Percentiles rank a stretch among this genome's conserved stretches.
Conservation (phyloP, 1,140 invertebrate genomes). For the Microplitis demolitor region DNA sequence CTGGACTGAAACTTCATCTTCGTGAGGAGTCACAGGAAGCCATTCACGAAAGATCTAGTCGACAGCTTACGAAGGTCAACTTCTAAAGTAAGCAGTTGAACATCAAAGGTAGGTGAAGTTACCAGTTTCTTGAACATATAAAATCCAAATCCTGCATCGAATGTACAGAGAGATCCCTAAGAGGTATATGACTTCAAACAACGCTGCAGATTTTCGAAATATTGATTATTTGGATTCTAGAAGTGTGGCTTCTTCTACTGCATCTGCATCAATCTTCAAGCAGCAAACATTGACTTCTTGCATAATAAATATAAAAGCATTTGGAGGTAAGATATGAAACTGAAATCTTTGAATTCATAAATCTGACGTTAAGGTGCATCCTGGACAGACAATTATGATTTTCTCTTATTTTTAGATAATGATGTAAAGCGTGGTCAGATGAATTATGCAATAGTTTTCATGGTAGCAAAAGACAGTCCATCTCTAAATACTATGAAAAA, state of each 20-base stretch:
- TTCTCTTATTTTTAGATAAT: not conserved
- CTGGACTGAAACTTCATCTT: no score
- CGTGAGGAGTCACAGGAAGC: no score
- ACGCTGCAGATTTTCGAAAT: not conserved
- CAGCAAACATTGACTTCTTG: not conserved
- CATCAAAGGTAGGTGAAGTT: no score
- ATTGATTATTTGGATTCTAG: not conserved
- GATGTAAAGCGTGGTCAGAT: slow-evolving; percentile 8
- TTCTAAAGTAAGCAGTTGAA: no score
- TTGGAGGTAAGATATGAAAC: not conserved
- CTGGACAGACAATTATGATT: not conserved
- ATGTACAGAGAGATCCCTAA: no score
- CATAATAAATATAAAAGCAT: not conserved
- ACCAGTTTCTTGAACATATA: no score
- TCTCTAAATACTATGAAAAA: slow-evolving; percentile 52
- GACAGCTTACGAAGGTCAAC: no score
- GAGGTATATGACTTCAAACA: not conserved
- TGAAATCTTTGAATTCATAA: not conserved
- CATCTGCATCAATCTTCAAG: not conserved
- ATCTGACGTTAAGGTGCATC: not conserved
- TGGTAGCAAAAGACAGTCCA: slow-evolving; percentile 51
- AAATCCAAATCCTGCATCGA: no score
- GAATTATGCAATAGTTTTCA: slow-evolving; percentile 39
- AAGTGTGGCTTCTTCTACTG: not conserved
- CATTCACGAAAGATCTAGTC: no score